phyloP scores from a whole-genome alignment of 2,113 vertebrate species.

The Bubo blakistoni region DNA sequence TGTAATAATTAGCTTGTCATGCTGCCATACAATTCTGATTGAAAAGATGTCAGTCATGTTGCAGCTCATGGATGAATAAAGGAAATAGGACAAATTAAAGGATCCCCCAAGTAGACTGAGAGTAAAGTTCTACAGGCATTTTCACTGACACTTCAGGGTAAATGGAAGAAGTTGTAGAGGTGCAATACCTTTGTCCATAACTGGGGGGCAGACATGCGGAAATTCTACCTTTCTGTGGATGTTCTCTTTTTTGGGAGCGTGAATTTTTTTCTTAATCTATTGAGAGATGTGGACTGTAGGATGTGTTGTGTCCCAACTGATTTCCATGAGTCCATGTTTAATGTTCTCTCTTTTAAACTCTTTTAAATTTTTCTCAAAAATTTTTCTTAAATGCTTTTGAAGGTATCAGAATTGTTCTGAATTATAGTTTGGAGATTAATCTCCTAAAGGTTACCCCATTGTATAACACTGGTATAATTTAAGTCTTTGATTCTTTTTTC shows the following conservation, averaged over 20 bases:
- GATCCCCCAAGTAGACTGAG: not conserved
- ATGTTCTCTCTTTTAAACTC: not conserved
- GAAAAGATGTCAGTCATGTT: not conserved
- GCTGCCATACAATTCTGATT: not conserved
- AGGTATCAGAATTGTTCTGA: not conserved
- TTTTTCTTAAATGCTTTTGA: not conserved
- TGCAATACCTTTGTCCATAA: not conserved
- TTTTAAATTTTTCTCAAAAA: not conserved
- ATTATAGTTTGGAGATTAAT: slow-evolving; percentile 5
- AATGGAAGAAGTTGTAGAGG: not conserved
- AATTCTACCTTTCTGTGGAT: not conserved
- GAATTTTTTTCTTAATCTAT: not conserved
- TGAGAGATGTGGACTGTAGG: not conserved
- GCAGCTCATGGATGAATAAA: not conserved
- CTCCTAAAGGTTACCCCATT: not conserved
- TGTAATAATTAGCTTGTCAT: not conserved
- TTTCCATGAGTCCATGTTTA: not conserved
- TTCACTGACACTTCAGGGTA: not conserved
- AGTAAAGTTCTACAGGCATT: not conserved
- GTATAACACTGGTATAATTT: not conserved
- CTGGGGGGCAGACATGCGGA: not conserved
- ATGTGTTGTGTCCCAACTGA: not conserved
- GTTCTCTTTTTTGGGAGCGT: not conserved
- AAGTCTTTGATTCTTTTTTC: slow-evolving; percentile 1
- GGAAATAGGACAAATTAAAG: not conserved